Evolutionary conservation across 37 sponge, comb jelly and placozoan genomes (phyloP), one percentile per base, ranked within the genome.

Genomic region (Oopsacas minuta): DNA sequence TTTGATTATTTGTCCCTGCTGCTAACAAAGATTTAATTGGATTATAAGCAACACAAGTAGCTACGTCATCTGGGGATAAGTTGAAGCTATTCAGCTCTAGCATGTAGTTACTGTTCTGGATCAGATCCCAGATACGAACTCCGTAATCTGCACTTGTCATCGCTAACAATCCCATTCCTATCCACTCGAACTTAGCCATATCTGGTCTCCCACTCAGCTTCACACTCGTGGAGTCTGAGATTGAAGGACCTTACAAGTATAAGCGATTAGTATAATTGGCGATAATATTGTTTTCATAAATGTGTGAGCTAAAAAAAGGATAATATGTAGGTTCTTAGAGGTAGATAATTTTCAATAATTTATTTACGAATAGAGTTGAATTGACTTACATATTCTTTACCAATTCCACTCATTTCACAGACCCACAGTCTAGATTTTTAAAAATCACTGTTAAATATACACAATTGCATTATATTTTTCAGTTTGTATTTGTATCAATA

Each of bases 1-100:
- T 85, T 32, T 94, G 91, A 82, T 30, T 38, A 61, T 52, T 95
- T 37, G 96, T 95, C 1, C 88, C 96, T n/a, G 86, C 96, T 36
- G 91, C 91, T 23, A 95, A 86, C 0, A 93, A 20, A 38, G 75
- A 61, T 34, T 61, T 61, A 34, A 61, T 61, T 61, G 75, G 75
- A 34, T 61, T 61, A 34, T 61, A 61, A 61, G 75, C 75, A n/a
- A 61, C 75, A 61, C 75, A 61, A 34, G 75, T 61, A 61, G 75
- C 75, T 34, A 61, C 75, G 28, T 61, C 75, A 20, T 61, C 75
- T 3, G 22, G 5, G 17, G 75, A n/a, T 34, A 61, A n/a, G 75
- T 61, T 61, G 28, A 61, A 61, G 75, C 28, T n/a, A 34, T 12
- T 61, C 75, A 61, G 75, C 75, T 61, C 75, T 61, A 61, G 30